Evolutionary conservation across 2,797 vertebrate genomes (phyloP).

Genomic region (Rhodeus uyekii): DNA sequence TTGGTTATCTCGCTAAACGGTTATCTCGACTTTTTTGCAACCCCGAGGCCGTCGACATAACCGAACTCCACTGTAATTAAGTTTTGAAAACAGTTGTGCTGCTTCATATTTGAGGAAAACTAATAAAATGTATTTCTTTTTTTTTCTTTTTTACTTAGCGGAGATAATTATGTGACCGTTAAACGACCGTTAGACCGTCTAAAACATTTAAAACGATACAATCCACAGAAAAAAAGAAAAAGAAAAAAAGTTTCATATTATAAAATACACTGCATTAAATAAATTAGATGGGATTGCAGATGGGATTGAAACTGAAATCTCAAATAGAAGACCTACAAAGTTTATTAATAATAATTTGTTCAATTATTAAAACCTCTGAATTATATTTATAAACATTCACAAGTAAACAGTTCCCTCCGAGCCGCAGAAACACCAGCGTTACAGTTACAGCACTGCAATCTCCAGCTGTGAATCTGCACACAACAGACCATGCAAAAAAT

Average conservation of each 20-base stretch:
- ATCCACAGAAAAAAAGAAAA: too few relatives aligned
- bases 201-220: too few relatives aligned
- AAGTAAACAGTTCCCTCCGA: background rate
- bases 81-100: background rate
- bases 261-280: background rate
- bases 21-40: too few relatives aligned
- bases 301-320: background rate
- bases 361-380: background rate
- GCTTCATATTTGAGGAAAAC: background rate
- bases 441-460: background rate
- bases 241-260: too few relatives aligned
- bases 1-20: too few relatives aligned
- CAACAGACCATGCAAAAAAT: background rate
- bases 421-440: background rate
- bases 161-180: too few relatives aligned
- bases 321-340: background rate
- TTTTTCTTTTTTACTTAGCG: too few relatives aligned
- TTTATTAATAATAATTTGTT: too few relatives aligned
- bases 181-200: too few relatives aligned
- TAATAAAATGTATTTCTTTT: too few relatives aligned
- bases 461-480: background rate
- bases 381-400: background rate
- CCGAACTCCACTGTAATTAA: too few relatives aligned
- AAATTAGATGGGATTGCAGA: background rate
- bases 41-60: too few relatives aligned